Evolutionary conservation across 2,888 invertebrate species (phyloP).

Genomic region (Dasysyrphus tricinctus): DNA sequence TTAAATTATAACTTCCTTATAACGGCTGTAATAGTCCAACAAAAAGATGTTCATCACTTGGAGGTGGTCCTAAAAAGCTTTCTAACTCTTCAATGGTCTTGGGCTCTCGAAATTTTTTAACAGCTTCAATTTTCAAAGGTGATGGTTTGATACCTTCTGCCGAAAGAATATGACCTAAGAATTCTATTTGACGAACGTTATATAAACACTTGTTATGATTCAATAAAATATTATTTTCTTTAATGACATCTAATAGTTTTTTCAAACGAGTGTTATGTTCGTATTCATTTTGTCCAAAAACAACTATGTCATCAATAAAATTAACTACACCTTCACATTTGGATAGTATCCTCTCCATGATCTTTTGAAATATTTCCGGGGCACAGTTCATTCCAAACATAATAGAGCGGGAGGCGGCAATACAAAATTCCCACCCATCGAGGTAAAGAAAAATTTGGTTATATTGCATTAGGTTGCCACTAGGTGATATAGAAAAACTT

Average conservation of each 20-base stretch:
- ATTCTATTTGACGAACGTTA: neutral
- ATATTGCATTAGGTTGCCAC: no score
- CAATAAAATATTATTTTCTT: neutral
- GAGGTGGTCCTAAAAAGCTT: neutral
- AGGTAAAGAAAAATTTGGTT: no score
- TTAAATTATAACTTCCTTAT: no score
- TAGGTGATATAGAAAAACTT: no score
- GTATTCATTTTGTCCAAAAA: conserved; percentile 1
- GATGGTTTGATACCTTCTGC: neutral
- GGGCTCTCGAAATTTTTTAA: conserved; percentile 3
- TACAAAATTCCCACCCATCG: no score
- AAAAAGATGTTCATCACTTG: no score
- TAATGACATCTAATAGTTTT: neutral
- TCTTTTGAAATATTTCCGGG: neutral
- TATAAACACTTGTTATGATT: neutral
- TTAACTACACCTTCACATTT: conserved; percentile 14
- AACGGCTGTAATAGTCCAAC: no score
- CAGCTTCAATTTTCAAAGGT: neutral
- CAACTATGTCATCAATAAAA: conserved; percentile 15
- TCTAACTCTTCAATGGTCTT: neutral
- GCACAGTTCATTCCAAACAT: neutral
- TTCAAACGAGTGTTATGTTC: conserved; percentile 7
- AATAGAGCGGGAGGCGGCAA: no score
- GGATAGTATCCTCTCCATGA: neutral
- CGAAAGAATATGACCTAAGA: neutral